A percentile compares a stretch with the other conserved stretches of the same genome.
Conservation (phyloP, 1,140 invertebrate genomes). For the Nixonia krombeini region DNA sequence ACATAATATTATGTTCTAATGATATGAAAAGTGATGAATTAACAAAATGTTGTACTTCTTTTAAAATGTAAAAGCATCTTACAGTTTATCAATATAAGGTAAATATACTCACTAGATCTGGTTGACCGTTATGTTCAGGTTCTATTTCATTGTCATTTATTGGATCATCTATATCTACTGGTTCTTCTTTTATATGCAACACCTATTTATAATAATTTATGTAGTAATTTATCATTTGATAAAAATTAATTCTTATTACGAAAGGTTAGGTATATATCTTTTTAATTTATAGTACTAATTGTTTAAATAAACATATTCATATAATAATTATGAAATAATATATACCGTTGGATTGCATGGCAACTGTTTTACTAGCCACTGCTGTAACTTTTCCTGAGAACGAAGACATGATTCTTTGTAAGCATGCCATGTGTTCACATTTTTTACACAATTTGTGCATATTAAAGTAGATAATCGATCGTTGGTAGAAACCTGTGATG, state of each 20-base stretch:
- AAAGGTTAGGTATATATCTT: background rate
- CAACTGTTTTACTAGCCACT: conserved; percentile 59
- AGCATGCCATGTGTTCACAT: conserved; percentile 67
- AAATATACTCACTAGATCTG: conserved; percentile 44
- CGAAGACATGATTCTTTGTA: conserved; percentile 66
- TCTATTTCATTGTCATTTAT: conserved; percentile 46
- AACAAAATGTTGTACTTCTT: no score
- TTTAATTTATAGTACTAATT: no score
- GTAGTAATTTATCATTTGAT: background rate
- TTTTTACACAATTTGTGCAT: conserved; percentile 61
- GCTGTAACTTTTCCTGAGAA: conserved; percentile 65
- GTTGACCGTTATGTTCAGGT: conserved; percentile 32
- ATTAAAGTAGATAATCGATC: conserved; percentile 67
- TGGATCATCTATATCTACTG: conserved; percentile 53
- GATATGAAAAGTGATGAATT: no score
- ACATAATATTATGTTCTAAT: no score
- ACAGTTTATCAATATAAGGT: no score
- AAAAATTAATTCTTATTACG: background rate
- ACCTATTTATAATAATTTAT: conserved; percentile 24
- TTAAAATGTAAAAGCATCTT: no score
- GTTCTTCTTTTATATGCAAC: conserved; percentile 60
- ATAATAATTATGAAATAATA: background rate
- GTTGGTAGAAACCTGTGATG: conserved; percentile 57
- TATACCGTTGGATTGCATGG: conserved; percentile 29
- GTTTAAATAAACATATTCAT: no score